Evolutionary conservation across 1,140 invertebrate genomes (phyloP).

Genomic region (Centruroides vittatus): DNA sequence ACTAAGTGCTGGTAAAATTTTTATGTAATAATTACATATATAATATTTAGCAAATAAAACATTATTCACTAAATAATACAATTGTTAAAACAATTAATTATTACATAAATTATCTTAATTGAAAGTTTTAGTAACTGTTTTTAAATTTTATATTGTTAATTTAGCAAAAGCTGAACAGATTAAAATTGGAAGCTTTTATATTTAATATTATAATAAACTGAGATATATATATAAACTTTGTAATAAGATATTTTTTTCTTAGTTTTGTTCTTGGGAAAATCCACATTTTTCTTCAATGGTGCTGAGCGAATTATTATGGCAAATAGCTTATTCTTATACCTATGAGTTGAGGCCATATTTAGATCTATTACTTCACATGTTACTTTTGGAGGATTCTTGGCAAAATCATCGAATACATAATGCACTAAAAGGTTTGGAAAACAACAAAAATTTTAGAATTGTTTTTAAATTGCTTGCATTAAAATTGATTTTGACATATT

Average conservation of each 20-base stretch:
- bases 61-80: no score
- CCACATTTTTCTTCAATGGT: constrained; percentile 76
- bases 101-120: no score
- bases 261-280: constrained; percentile 95
- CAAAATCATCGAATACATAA: constrained; percentile 83
- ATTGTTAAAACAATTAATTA: no score
- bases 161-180: no score
- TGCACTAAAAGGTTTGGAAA: constrained; percentile 56
- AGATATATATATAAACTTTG: no score
- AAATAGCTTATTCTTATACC: constrained; percentile 79
- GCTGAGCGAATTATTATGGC: constrained; percentile 76
- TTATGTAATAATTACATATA: no score
- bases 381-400: constrained; percentile 89
- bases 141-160: no score
- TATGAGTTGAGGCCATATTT: constrained; percentile 85
- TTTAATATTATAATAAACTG: background rate
- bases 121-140: no score
- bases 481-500: background rate
- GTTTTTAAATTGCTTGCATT: background rate
- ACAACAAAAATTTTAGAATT: background rate
- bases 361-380: constrained; percentile 69
- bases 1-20: no score
- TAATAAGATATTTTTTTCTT: constrained; percentile 21
- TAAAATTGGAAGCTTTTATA: constrained; percentile 23
- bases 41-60: no score